Conservation (phyloP, 2,113 vertebrate genomes). For the Xiphophorus hellerii region DNA sequence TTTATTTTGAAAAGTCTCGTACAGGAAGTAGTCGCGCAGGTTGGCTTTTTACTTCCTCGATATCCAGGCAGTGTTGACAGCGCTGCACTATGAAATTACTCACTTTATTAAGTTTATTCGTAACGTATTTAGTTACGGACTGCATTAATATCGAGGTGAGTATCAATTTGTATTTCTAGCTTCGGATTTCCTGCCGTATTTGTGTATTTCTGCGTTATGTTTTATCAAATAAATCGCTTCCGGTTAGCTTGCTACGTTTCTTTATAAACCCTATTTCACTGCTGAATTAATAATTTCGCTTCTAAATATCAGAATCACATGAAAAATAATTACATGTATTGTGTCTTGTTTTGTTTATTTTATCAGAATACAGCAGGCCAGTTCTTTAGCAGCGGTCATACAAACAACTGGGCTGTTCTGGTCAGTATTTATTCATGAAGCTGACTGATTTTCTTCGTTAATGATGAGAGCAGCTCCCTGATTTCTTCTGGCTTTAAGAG, state of each 20-base stretch:
- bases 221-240: not conserved
- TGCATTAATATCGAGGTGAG: slow-evolving; percentile 72
- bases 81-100: slow-evolving; percentile 51
- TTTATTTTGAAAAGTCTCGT: slow-evolving; percentile 66
- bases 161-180: not conserved
- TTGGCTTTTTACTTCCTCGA: slow-evolving; percentile 35
- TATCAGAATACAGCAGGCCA: slow-evolving; percentile 85
- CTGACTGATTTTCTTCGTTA: not conserved
- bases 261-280: slow-evolving; percentile 27
- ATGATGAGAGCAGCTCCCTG: not conserved
- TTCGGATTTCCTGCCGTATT: accelerated
- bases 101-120: slow-evolving; percentile 52
- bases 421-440: slow-evolving; percentile 69
- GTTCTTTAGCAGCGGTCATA: slow-evolving; percentile 94
- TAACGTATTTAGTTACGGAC: not conserved
- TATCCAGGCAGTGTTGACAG: slow-evolving; percentile 26
- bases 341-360: not conserved
- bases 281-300: not conserved
- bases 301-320: not conserved
- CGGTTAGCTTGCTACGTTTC: slow-evolving; percentile 33
- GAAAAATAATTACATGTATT: not conserved
- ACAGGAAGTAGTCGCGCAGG: slow-evolving; percentile 32
- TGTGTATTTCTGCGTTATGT: not conserved
- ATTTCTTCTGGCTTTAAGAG: not conserved
- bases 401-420: slow-evolving; percentile 98